phyloP scores from a whole-genome alignment of 2,797 vertebrate species.

The Liparis tanakae region DNA sequence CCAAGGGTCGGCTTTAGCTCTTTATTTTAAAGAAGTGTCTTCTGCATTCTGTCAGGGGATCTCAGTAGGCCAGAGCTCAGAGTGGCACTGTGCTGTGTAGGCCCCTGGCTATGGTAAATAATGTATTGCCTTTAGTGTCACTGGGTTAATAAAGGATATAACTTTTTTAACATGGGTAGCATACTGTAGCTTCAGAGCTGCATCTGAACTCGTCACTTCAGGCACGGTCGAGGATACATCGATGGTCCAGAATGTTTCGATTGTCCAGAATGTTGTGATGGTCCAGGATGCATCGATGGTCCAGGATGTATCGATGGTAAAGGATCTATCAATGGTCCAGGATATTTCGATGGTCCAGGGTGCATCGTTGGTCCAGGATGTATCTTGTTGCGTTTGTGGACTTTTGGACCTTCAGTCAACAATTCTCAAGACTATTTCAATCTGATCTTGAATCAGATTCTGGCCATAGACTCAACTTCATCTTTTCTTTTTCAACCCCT shows the following conservation, averaged over 20 bases:
- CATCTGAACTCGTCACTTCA: conserved; percentile 11
- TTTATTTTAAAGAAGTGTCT: conserved; percentile 56
- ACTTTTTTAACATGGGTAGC: conserved; percentile 35
- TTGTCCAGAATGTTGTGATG: too few species aligned
- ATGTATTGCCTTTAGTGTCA: conserved; percentile 68
- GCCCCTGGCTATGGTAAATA: conserved; percentile 69
- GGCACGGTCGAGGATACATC: not conserved
- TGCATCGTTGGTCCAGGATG: not conserved
- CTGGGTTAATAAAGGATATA: conserved; percentile 63
- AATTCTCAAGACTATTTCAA: conserved; percentile 1
- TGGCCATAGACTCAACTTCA: not conserved
- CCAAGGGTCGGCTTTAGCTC: conserved; percentile 55
- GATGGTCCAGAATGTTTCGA: too few species aligned
- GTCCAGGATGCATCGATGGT: too few species aligned
- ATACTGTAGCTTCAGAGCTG: conserved; percentile 17
- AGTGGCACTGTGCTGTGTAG: conserved; percentile 41
- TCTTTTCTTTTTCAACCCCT: conserved; percentile 15
- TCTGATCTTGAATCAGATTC: conserved; percentile 4
- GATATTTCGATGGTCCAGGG: too few species aligned
- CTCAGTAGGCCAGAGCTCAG: conserved; percentile 52
- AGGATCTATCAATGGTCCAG: too few species aligned
- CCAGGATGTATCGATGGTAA: too few species aligned
- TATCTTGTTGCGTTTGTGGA: conserved; percentile 1
- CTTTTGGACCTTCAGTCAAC: not conserved
- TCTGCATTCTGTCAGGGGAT: conserved; percentile 52